phyloP scores from a whole-genome alignment of 2,797 vertebrate genomes.

The Dryobates pubescens region DNA sequence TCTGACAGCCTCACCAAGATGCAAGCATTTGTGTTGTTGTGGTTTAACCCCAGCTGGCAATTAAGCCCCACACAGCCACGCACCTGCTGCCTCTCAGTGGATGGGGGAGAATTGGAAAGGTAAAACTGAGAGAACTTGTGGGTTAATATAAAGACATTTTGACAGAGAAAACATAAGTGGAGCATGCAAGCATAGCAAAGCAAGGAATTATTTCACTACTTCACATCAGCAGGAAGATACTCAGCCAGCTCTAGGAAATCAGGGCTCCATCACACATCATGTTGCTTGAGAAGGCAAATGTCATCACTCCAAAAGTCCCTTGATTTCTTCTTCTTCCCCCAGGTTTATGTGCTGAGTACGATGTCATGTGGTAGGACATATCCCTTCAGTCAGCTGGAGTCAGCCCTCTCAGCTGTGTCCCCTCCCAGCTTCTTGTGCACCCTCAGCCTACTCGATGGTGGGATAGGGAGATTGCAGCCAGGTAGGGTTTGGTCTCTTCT shows the following conservation, averaged over 20 bases:
- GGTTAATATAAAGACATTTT: background rate
- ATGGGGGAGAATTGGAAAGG: background rate
- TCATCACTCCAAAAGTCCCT: background rate
- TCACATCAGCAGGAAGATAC: background rate
- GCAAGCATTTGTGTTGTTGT: background rate
- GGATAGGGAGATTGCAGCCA: no score
- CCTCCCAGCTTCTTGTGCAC: background rate
- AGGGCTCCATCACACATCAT: background rate
- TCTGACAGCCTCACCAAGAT: background rate
- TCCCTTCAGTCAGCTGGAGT: background rate
- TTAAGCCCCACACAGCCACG: background rate
- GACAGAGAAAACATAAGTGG: background rate
- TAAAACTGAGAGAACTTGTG: background rate
- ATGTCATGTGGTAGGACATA: background rate
- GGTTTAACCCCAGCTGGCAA: background rate
- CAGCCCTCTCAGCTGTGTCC: background rate
- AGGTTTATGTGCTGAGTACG: background rate
- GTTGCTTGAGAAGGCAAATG: background rate
- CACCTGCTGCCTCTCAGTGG: background rate
- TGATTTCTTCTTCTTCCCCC: background rate
- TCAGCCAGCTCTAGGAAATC: background rate
- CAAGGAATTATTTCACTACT: background rate
- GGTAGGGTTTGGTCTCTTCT: no score
- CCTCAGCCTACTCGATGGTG: background rate
- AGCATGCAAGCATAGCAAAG: background rate